These are phyloP conservation scores for Himalopsyche kuldschensis DNA, from an alignment of 2,888 invertebrate genomes.

Conservation along the genomic window DNA sequence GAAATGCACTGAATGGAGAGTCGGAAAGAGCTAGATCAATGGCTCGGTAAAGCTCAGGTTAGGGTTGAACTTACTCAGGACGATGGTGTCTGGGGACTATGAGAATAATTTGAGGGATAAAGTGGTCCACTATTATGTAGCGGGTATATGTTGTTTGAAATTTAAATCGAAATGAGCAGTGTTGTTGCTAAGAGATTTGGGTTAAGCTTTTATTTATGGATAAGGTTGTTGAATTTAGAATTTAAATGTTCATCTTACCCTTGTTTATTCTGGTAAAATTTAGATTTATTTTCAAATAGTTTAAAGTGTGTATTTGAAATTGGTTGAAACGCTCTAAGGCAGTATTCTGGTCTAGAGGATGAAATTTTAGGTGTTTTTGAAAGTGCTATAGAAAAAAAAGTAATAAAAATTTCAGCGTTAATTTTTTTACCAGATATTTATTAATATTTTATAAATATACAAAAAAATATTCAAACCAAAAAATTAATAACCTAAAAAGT, in stretches of 20 bases:
- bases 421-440: no score
- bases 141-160: slow-evolving; percentile 8
- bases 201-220: slow-evolving; percentile 1
- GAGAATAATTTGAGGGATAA: slow-evolving; percentile 7
- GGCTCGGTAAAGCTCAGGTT: slow-evolving; percentile 11
- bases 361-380: no score
- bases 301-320: neutral
- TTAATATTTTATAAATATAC: no score
- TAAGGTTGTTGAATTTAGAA: neutral
- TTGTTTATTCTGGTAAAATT: neutral
- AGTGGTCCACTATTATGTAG: neutral
- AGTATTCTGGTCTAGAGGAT: no score
- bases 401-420: no score
- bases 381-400: no score
- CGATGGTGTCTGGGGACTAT: neutral
- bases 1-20: neutral
- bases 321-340: neutral
- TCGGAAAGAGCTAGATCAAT: slow-evolving; percentile 17
- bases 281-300: neutral
- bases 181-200: neutral
- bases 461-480: no score
- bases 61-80: slow-evolving; percentile 1
- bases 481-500: no score
- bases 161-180: slow-evolving; percentile 6
- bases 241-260: neutral